Evolutionary conservation across 2,797 vertebrate genomes (phyloP).

Genomic region (Artibeus jamaicensis): DNA sequence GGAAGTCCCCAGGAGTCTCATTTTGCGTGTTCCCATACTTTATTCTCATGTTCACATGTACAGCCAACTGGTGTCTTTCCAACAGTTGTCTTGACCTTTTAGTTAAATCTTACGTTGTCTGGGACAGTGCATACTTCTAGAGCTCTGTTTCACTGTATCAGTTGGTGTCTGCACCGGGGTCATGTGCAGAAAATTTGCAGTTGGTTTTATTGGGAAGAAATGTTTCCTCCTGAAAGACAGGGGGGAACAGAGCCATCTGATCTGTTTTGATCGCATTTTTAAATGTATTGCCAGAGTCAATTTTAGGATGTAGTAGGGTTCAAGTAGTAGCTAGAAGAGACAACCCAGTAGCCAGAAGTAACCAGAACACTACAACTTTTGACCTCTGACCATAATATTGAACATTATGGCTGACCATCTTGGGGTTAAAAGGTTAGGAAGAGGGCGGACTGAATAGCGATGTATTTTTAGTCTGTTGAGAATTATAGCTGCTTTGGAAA

Average conservation of each 20-base stretch:
- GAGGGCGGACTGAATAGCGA: not conserved
- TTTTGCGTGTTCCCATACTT: not conserved
- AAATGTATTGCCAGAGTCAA: not conserved
- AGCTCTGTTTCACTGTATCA: not conserved
- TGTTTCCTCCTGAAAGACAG: not conserved
- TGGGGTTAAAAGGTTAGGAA: constrained; percentile 44
- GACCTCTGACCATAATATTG: constrained; percentile 28
- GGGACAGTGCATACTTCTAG: not conserved
- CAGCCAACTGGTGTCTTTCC: not conserved
- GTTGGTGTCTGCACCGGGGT: not conserved
- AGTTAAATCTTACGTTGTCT: not conserved
- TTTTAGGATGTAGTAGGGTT: constrained; percentile 39
- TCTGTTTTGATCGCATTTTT: constrained; percentile 18
- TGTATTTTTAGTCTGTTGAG: constrained; percentile 59
- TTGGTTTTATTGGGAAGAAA: not conserved
- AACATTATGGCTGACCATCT: not conserved
- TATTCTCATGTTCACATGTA: not conserved
- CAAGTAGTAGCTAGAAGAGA: constrained; percentile 50
- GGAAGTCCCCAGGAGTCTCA: not conserved
- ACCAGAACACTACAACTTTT: constrained; percentile 29
- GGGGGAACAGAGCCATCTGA: not conserved
- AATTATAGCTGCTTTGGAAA: constrained; percentile 60
- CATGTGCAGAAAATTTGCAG: not conserved
- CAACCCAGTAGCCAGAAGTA: constrained; percentile 41
- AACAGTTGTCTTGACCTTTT: not conserved